These are phyloP conservation scores for Drosophila sordidula DNA, from an alignment of 2,888 invertebrate species.

Conservation along the genomic window DNA sequence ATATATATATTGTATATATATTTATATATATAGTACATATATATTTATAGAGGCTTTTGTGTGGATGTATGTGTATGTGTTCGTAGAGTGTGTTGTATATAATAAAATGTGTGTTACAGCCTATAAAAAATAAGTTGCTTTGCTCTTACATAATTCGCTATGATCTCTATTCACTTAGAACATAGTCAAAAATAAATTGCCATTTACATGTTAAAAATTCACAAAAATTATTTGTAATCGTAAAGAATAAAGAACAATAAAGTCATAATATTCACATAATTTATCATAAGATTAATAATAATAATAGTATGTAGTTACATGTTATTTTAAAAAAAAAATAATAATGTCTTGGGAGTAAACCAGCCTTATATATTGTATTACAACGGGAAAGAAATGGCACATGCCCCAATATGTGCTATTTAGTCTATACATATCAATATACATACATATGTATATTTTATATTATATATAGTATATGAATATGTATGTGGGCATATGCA, in stretches of 20 bases:
- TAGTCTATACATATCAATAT: constrained; percentile 38
- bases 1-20: constrained; percentile 5
- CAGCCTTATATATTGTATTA: constrained; percentile 84
- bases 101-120: constrained; percentile 64
- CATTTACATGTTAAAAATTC: constrained; percentile 44
- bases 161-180: constrained; percentile 38
- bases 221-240: constrained; percentile 31
- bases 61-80: constrained; percentile 12
- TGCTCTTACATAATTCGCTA: constrained; percentile 35
- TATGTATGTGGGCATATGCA: constrained; percentile 40
- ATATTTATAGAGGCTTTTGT: constrained; percentile 6
- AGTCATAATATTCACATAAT: constrained; percentile 40
- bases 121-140: constrained; percentile 76
- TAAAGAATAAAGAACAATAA: constrained; percentile 51
- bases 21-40: constrained; percentile 10
- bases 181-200: constrained; percentile 57
- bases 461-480: constrained; percentile 27
- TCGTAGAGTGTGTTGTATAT: constrained; percentile 48
- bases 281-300: constrained; percentile 34
- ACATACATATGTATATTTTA: constrained; percentile 24
- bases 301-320: constrained; percentile 30
- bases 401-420: constrained; percentile 59
- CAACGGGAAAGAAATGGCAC: constrained; percentile 79
- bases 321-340: constrained; percentile 57
- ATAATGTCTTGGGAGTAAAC: constrained; percentile 85